These are phyloP conservation scores for Sturnus vulgaris DNA, from an alignment of 2,113 vertebrate genomes.

Conservation along the genomic window DNA sequence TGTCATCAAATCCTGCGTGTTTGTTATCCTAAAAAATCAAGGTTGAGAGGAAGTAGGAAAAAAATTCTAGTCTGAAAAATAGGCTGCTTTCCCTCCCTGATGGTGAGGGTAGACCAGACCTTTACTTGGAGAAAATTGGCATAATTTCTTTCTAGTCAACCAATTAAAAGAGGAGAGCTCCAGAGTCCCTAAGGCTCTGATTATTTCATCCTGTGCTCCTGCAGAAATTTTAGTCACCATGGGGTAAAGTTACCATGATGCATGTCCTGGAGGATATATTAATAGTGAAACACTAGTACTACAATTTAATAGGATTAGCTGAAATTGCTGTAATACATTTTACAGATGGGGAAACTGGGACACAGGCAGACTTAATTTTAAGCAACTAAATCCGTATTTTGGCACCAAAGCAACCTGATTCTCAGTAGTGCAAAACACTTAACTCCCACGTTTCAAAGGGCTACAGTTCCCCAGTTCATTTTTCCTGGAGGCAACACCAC, in stretches of 20 bases:
- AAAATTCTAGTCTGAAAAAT: background rate
- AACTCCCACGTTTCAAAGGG: background rate
- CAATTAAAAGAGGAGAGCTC: constrained; percentile 7
- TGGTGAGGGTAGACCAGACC: background rate
- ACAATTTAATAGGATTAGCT: constrained; percentile 62
- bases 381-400: constrained; percentile 51
- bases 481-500: background rate
- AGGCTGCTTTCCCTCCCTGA: background rate
- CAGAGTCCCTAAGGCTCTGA: constrained; percentile 8
- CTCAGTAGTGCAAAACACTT: background rate
- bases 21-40: background rate
- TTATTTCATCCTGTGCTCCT: background rate
- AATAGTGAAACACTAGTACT: constrained; percentile 55
- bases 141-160: constrained; percentile 16
- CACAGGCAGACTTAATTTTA: constrained; percentile 46
- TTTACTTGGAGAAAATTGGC: background rate
- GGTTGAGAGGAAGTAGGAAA: background rate
- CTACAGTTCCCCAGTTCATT: background rate
- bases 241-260: constrained; percentile 43
- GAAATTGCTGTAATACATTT: constrained; percentile 54
- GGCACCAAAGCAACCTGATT: constrained; percentile 35
- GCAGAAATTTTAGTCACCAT: constrained; percentile 10
- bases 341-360: constrained; percentile 56
- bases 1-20: background rate
- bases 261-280: constrained; percentile 49